A percentile compares a stretch with the other conserved stretches of the same genome.
Evolutionary conservation across 2,113 vertebrate species (phyloP).

Genomic region (Plecturocebus donacophilus): DNA sequence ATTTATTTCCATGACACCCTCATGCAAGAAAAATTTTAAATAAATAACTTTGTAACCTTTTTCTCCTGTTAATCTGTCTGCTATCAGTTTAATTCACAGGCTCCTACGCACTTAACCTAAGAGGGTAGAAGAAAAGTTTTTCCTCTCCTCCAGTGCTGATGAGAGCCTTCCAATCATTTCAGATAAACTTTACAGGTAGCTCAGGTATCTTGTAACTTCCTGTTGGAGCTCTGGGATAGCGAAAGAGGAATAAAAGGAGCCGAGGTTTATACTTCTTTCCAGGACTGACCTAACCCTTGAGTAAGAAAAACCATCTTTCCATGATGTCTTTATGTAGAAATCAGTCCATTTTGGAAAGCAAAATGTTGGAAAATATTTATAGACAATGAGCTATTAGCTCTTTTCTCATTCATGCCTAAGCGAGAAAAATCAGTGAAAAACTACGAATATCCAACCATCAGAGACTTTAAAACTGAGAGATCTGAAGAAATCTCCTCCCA

Average conservation of each 20-base stretch:
- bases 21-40: background rate
- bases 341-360: background rate
- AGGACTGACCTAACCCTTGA: background rate
- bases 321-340: background rate
- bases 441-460: conserved; percentile 10
- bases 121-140: background rate
- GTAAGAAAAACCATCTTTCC: background rate
- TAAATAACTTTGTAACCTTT: background rate
- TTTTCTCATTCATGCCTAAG: background rate
- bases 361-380: background rate
- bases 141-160: background rate
- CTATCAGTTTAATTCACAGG: background rate
- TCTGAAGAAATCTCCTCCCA: background rate
- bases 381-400: background rate
- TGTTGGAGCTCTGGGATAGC: background rate
- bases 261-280: background rate
- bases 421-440: background rate
- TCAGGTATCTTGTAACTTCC: background rate
- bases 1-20: background rate
- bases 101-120: background rate
- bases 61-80: background rate
- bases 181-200: background rate
- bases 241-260: background rate
- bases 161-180: background rate
- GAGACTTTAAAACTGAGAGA: background rate